A percentile compares a stretch with the other conserved stretches of the same genome.
Evolutionary conservation across 2,113 vertebrate genomes (phyloP).

Genomic region (Quiscalus mexicanus): DNA sequence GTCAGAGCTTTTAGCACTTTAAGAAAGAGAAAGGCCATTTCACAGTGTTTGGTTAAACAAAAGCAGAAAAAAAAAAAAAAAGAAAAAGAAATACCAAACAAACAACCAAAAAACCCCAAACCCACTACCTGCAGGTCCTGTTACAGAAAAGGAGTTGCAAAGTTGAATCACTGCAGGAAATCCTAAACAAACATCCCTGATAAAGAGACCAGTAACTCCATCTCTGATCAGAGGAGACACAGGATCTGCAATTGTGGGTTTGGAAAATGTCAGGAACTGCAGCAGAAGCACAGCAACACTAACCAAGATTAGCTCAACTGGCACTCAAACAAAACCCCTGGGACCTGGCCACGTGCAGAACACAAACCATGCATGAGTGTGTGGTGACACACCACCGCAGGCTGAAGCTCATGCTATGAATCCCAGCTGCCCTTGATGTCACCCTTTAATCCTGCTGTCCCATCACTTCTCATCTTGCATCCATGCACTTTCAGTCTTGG

Average conservation of each 20-base stretch:
- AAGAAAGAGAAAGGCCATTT: neutral
- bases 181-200: neutral
- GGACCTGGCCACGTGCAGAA: neutral
- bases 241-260: neutral
- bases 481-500: neutral
- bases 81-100: neutral
- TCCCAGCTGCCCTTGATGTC: neutral
- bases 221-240: neutral
- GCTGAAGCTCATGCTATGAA: neutral
- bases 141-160: neutral
- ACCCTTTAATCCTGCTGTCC: neutral
- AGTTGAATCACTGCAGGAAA: neutral
- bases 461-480: neutral
- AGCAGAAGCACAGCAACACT: neutral
- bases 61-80: neutral
- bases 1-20: neutral
- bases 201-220: neutral
- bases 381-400: neutral
- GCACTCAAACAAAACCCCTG: neutral
- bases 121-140: neutral
- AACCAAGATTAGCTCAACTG: neutral
- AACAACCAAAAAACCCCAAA: neutral
- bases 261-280: neutral
- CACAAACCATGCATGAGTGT: neutral
- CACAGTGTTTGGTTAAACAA: neutral